Percentiles rank a stretch among this genome's conserved stretches.
Conservation (phyloP, 2,888 invertebrate species). For the Philhelius pedissequus region DNA sequence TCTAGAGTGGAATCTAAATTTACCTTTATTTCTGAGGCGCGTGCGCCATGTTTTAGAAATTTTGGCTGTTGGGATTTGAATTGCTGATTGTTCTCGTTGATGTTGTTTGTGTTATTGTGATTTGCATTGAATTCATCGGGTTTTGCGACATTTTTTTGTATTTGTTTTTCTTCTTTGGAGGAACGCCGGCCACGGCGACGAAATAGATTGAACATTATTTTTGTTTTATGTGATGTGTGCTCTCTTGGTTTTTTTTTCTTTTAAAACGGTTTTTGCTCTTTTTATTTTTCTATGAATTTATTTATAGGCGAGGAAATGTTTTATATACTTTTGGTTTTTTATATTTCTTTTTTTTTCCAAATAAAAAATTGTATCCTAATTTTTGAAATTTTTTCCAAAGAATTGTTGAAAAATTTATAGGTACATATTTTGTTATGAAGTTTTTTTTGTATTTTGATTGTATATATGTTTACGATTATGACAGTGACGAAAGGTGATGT, state of each 20-base stretch:
- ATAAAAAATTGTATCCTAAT: conserved; percentile 9
- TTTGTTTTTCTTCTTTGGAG: conserved; percentile 49
- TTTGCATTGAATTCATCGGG: conserved; percentile 34
- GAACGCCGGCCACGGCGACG: conserved; percentile 55
- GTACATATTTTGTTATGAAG: conserved; percentile 5
- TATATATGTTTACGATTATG: not conserved
- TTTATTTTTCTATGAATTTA: conserved; percentile 48
- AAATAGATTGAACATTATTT: conserved; percentile 55
- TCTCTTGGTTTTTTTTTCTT: not conserved
- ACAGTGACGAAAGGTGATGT: conserved; percentile 49
- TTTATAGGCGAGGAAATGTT: conserved; percentile 55
- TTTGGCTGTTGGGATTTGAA: conserved; percentile 3
- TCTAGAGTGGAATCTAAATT: conserved; percentile 56
- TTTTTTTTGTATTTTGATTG: not conserved
- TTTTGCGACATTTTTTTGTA: conserved; percentile 44
- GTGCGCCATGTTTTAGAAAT: conserved; percentile 31
- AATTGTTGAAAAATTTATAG: conserved; percentile 7
- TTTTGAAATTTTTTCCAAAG: conserved; percentile 43
- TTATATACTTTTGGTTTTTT: not conserved
- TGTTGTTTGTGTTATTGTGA: not conserved
- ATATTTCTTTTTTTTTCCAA: conserved; percentile 14
- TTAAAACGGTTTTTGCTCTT: conserved; percentile 3
- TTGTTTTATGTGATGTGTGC: not conserved
- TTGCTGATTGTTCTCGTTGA: not conserved
- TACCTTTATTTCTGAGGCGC: conserved; percentile 52